These are phyloP conservation scores for Ferdinandea cuprea DNA, from an alignment of 2,888 invertebrate species.

Conservation along the genomic window DNA sequence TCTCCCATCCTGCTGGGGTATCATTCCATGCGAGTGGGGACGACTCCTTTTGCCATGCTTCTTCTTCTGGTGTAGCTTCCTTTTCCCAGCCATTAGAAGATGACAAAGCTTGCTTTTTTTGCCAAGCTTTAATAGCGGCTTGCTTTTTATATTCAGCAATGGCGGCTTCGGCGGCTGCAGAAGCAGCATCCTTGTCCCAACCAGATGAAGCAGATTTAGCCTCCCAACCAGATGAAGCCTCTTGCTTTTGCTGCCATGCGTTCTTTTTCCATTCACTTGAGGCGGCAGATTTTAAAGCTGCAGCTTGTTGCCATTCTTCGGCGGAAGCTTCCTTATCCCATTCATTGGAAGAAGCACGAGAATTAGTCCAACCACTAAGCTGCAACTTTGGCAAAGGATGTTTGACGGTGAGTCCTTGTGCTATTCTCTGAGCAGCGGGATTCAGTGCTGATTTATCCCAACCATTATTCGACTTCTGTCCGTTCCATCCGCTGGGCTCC, in stretches of 20 bases:
- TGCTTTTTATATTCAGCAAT: slow-evolving; percentile 29
- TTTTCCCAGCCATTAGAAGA: slow-evolving; percentile 34
- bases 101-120: slow-evolving; percentile 14
- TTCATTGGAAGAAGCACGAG: not conserved
- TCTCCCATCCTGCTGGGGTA: slow-evolving; percentile 46
- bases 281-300: too few species aligned
- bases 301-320: too few species aligned
- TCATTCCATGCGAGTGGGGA: slow-evolving; percentile 22
- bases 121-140: slow-evolving; percentile 24
- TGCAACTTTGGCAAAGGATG: slow-evolving; percentile 61
- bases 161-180: slow-evolving; percentile 26
- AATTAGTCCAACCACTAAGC: slow-evolving; percentile 18
- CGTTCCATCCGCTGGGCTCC: slow-evolving; percentile 43
- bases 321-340: slow-evolving; percentile 40
- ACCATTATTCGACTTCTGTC: slow-evolving; percentile 18
- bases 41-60: slow-evolving; percentile 39
- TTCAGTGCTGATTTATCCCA: slow-evolving; percentile 50
- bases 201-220: slow-evolving; percentile 12
- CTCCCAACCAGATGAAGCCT: slow-evolving; percentile 39
- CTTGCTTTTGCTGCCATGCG: slow-evolving; percentile 27
- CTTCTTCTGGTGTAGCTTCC: not conserved
- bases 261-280: too few species aligned
- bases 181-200: slow-evolving; percentile 17
- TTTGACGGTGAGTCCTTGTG: slow-evolving; percentile 45
- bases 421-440: slow-evolving; percentile 47